phyloP scores from a whole-genome alignment of 2,888 invertebrate genomes.

The Caenorhabditis plicata region DNA sequence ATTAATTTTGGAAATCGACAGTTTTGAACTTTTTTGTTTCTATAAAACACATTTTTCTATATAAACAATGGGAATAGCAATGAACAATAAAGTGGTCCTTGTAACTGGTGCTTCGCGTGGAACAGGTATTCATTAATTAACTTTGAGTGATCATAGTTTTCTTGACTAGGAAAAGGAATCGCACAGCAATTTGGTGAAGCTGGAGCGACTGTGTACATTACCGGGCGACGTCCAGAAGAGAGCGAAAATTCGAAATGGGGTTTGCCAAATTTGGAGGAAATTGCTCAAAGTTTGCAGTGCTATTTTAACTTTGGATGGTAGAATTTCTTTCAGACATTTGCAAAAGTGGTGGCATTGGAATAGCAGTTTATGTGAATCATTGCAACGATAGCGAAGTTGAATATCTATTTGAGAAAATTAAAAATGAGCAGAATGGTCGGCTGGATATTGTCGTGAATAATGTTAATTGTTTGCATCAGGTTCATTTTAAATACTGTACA shows the following conservation, averaged over 20 bases:
- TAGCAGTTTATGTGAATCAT: constrained; percentile 68
- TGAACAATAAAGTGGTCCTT: constrained; percentile 45
- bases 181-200: constrained; percentile 47
- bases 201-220: constrained; percentile 51
- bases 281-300: constrained; percentile 46
- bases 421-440: constrained; percentile 66
- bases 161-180: constrained; percentile 46
- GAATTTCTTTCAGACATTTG: constrained; percentile 58
- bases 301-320: no score
- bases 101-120: constrained; percentile 57
- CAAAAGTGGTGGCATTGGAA: constrained; percentile 66
- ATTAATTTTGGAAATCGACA: no score
- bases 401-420: constrained; percentile 66
- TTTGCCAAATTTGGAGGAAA: constrained; percentile 52
- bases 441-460: constrained; percentile 68
- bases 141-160: constrained; percentile 57
- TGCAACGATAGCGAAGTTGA: constrained; percentile 66
- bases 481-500: no score
- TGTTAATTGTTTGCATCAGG: constrained; percentile 66
- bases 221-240: constrained; percentile 36
- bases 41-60: no score
- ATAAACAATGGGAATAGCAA: constrained; percentile 27
- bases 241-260: constrained; percentile 19
- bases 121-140: constrained; percentile 26
- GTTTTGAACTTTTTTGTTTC: no score